Base-by-base conservation (phyloP, 2,797 vertebrate species). In the Diplodus puntazzo region DNA sequence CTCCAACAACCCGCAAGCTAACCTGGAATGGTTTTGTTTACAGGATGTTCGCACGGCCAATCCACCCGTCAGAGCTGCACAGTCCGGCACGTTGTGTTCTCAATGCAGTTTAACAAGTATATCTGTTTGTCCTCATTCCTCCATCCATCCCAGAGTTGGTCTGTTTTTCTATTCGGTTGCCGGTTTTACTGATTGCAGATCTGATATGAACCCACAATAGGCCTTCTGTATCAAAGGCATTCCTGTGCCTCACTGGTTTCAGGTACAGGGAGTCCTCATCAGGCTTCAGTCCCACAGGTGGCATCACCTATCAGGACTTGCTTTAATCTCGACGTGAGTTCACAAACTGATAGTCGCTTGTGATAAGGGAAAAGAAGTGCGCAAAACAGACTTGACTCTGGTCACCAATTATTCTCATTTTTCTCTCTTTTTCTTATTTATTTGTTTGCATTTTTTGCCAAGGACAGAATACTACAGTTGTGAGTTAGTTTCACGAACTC, bases 141-240 rank as follows among this genome's bases (percentile, higher is more conserved):
- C 13, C 60, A 46, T 76, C 57, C 58, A 39, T 63, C 70, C 55
- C 11, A 50, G 20, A 50, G 68, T 48, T 62, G 10, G 21, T 9
- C 18, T 69, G 48, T 18, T 23, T 73, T 75, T 81, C 43, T 71
- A 21, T 66, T 78, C 21, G 43, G 13, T 65, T 49, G 18, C 30
- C 1, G 7, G 52, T 68, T 77, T 55, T 57, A 6, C 78, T 72
- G 81, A 82, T 83, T 71, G 79, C 49, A 75, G 43, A 83, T 87
- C 77, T 81, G 90, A 91, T 83, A 84, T 54, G 60, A 57, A 45
- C 11, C 20, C 39, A 93, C 91, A 95, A 92, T 84, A 64, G 81
- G 45, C 23, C 69, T 49, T 88, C 80, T 94, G 90, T 93, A 49
- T 73, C 57, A 4, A 14, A 46, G 21, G 46, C 71, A 84, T 87